Base-by-base conservation (phyloP, 2,797 vertebrate genomes). In the Phalanger gymnotis region DNA sequence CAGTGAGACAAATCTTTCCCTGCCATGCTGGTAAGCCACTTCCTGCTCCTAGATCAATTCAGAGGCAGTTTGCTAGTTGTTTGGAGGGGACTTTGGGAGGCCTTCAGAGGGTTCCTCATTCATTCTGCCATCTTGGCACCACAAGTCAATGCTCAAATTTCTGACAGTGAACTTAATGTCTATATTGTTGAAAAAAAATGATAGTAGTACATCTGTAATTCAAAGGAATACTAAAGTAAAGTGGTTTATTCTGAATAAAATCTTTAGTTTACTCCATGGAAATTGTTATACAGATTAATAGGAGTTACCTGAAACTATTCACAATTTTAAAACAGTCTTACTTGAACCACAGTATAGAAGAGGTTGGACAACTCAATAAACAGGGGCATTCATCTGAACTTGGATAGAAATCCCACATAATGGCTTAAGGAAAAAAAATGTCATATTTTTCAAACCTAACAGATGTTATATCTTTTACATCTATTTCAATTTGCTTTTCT, bases 391-490 rank as follows among this genome's bases (percentile, higher is more conserved):
- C 93, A 95, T 97, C 81, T 96, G 94, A 96, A 30, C 54, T 97
- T 94, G 95, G 92, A 96, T 93, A 53, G 89, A 93, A 95, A 92
- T 97, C 94, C 92, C 19, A 94, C 28, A 96, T 92, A 94, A 95
- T 87, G 55, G 93, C 94, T 96, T 95, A 92, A 94, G 61, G 34
- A 3, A 66, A 96, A 97, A 97, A 73, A 73, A n/a, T 28, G 97
- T 97, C 91, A 96, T 92, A 94, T 96, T 97, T 97, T 96, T 96
- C 96, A 97, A 97, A 95, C 51, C 47, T 53, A 95, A 91, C 94
- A 97, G 96, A 97, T 97, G 96, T 94, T 97, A 95, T 97, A 96
- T 40, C 90, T 97, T 58, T 95, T 92, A 97, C 96, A 96, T 96
- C 14, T 90, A 94, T 96, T 96, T 97, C 53, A 53, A 5, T 28